Percentiles rank a stretch among this genome's conserved stretches.
Conservation (phyloP, 2,113 vertebrate genomes). For the Cyanoramphus novaezelandiae region DNA sequence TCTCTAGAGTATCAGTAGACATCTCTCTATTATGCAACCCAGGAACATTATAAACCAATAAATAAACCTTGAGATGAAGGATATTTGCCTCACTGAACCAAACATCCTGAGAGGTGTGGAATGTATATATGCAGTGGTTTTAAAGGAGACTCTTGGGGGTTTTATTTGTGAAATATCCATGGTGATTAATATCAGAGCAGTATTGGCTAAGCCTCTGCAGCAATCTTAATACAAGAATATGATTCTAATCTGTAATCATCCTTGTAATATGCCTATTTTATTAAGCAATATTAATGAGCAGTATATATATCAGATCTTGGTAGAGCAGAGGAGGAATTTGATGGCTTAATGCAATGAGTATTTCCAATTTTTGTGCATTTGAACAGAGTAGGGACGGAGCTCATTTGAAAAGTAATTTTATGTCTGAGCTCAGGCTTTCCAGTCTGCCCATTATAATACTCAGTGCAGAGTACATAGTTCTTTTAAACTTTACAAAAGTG, state of each 20-base stretch:
- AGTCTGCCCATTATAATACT: neutral
- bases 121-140: neutral
- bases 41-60: slow-evolving; percentile 38
- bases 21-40: slow-evolving; percentile 40
- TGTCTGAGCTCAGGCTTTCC: neutral
- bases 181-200: neutral
- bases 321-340: neutral
- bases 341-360: neutral
- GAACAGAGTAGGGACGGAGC: neutral
- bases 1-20: slow-evolving; percentile 46
- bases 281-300: neutral
- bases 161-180: neutral
- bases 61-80: slow-evolving; percentile 39
- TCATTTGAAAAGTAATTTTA: neutral
- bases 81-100: neutral
- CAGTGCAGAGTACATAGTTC: rapidly evolving
- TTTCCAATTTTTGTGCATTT: neutral
- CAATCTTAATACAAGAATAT: neutral
- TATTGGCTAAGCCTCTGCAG: neutral
- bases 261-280: neutral
- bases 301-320: neutral
- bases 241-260: neutral
- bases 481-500: neutral
- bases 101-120: neutral
- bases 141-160: neutral